Base-by-base conservation (phyloP, 2,888 invertebrate species). In the Habroteleia sp. region DNA sequence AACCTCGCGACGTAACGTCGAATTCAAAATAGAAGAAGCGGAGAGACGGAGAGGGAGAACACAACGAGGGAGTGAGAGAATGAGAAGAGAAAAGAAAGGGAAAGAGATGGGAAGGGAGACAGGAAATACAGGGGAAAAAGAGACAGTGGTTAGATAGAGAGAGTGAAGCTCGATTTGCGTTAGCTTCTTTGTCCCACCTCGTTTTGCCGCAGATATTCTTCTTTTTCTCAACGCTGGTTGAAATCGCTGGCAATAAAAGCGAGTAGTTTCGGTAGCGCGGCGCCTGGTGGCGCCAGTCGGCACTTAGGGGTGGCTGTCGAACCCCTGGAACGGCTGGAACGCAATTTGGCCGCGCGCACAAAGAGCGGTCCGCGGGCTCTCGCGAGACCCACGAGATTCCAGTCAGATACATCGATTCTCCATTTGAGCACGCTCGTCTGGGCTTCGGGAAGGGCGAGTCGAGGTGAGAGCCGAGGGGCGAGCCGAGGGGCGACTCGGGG, bases 211-310 rank as follows among this genome's bases (percentile, higher is more conserved):
- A 16, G 7, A 11, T 13, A 3, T 14, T 35, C 6, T 3, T 52
- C 48, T 58, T 44, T 20, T 44, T 35, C 35, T 48, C 33, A 14
- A 35, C 41, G 17, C 58, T 7, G 60, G n/a, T 42, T 33, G 50
- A 11, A 23, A 48, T 50, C 42, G 39, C 46, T 25, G 46, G 76
- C 76, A 71, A 79, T 78, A 78, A 71, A 74, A 52, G 31, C 68
- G 71, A 77, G 74, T 75, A 83, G 86, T 81, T 87, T 86, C 76
- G 50, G 60, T 20, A 42, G 62, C 77, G 50, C 52, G 58, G 74
- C 87, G 85, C 78, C 80, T 80, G 87, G 87, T 87, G 87, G 87
- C 87, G 87, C 87, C 86, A 87, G 84, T 79, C 79, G 81, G 77
- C 83, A 76, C 75, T 74, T 74, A 52, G 69, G 68, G 77, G 78